phyloP scores from a whole-genome alignment of 2,113 vertebrate species.

The Ondatra zibethicus region DNA sequence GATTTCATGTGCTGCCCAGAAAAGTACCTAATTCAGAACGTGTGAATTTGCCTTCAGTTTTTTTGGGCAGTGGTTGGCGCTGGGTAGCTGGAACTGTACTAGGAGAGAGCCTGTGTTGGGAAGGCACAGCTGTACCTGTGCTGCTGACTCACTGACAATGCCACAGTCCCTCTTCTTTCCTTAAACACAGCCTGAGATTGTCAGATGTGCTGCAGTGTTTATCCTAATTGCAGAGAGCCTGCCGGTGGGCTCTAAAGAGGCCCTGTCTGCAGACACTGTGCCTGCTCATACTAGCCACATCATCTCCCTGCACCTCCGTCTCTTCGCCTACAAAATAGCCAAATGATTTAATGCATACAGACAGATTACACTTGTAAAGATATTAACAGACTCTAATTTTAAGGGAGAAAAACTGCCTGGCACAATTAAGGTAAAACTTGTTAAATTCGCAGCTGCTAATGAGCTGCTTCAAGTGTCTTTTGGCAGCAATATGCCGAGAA shows the following conservation, averaged over 20 bases:
- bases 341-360: neutral
- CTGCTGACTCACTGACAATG: neutral
- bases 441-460: neutral
- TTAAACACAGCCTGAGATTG: neutral
- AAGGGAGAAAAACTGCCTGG: neutral
- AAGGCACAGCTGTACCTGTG: neutral
- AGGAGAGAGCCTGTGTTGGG: no score
- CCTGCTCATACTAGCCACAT: neutral
- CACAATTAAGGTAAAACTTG: neutral
- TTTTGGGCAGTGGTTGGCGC: neutral
- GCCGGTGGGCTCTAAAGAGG: neutral
- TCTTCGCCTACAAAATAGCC: slow-evolving; percentile 35
- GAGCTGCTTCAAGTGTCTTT: slow-evolving; percentile 5
- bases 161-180: no score
- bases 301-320: neutral
- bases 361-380: neutral
- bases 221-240: neutral
- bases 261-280: neutral
- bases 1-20: neutral
- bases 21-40: no score
- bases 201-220: neutral
- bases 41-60: neutral
- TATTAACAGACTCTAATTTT: neutral
- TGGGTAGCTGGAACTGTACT: neutral
- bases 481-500: neutral